Evolutionary conservation across 2,113 vertebrate genomes (phyloP), one percentile per base, ranked within the genome.

Genomic region (Centropristis striata): DNA sequence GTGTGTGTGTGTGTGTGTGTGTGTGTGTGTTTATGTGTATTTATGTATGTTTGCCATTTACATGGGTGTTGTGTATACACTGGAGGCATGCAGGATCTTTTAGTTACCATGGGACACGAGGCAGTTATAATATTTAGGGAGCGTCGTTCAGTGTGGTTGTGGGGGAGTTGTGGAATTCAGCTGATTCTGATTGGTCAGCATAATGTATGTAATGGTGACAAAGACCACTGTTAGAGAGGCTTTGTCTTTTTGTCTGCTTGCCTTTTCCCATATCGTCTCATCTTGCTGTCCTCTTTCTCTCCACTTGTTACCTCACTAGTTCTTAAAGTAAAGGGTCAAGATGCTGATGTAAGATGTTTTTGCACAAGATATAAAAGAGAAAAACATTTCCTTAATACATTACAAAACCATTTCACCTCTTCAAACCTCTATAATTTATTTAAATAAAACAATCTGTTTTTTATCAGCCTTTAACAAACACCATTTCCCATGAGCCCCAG

Each of bases 71-170:
- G 18, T 67, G 63, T 68, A 46, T 37, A 32, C 39, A 63, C 21
- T 44, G 42, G 21, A 64, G 54, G 67, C 12, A 28, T 71, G 37
- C 47, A 16, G 36, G 18, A 21, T 69, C 11, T 57, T 60, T 96
- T 5, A 51, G 13, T 28, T 95, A 96, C 96, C 93, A 93, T 90
- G 93, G 91, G 95, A 96, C 96, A 95, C 85, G 71, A 92, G 93
- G 93, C 94, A 96, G 96, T 96, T 96, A 96, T 96, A 96, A 96
- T 96, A 96, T 97, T 97, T 96, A 96, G 95, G 94, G 93, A 93
- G 94, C 93, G 94, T 95, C 96, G 95, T 94, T 96, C 93, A 94
- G 92, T 95, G 95, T 95, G 44, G 94, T 96, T 96, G 96, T 95
- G 96, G 96, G 95, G 94, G 94, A 95, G 57, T 95, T 42, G 59